A percentile compares a stretch with the other conserved stretches of the same genome.
phyloP scores from a whole-genome alignment of 2,113 vertebrate genomes.

The Sorex fumeus region DNA sequence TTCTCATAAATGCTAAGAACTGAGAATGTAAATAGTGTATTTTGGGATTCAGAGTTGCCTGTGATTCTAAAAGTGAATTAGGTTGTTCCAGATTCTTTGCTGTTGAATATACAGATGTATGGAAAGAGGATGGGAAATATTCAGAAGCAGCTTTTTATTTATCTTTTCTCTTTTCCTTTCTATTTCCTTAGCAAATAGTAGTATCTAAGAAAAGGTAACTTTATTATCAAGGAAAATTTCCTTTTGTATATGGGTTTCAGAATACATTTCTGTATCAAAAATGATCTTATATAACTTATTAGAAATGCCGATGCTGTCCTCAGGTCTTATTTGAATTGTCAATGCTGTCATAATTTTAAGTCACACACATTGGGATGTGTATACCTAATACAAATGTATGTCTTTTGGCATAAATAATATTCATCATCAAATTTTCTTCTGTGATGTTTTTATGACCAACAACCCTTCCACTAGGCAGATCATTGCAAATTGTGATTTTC shows the following conservation, averaged over 20 bases:
- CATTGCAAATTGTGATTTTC: conserved; percentile 71
- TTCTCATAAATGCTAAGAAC: too few relatives aligned
- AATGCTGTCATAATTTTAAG: conserved; percentile 75
- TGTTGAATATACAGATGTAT: too few relatives aligned
- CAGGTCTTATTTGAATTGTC: conserved; percentile 62
- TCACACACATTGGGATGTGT: conserved; percentile 49
- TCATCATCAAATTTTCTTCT: conserved; percentile 71
- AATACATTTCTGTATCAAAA: conserved; percentile 59
- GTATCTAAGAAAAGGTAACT: neutral
- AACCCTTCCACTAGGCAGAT: conserved; percentile 72
- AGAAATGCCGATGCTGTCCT: conserved; percentile 59
- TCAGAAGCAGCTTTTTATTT: neutral
- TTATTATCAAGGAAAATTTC: conserved; percentile 35
- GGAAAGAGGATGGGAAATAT: too few relatives aligned
- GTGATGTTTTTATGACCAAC: conserved; percentile 71
- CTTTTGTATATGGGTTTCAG: neutral
- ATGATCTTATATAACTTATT: neutral
- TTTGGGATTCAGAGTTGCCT: too few relatives aligned
- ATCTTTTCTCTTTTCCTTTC: neutral
- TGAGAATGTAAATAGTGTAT: too few relatives aligned
- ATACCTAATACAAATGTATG: conserved; percentile 72
- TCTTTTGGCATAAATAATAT: conserved; percentile 79
- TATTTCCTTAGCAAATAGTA: neutral
- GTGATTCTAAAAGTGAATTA: too few relatives aligned
- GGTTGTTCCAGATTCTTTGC: too few relatives aligned